Conservation (phyloP, 2,888 invertebrate species). For the Harmothoe impar region DNA sequence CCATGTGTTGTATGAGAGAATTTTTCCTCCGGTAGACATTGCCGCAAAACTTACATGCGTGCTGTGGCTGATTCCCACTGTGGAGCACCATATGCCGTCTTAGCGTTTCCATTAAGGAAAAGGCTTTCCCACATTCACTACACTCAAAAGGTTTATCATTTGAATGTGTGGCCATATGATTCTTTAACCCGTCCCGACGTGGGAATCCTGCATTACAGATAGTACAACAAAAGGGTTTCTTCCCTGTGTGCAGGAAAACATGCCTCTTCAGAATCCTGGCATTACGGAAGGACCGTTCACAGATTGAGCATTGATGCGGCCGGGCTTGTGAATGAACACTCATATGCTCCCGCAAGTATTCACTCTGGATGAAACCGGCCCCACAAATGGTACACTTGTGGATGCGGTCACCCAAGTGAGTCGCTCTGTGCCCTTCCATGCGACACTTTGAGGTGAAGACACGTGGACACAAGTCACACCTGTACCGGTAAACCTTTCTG, state of each 20-base stretch:
- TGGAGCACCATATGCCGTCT: neutral
- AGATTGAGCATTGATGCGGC: slow-evolving; percentile 25
- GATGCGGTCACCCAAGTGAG: slow-evolving; percentile 10
- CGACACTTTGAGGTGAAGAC: slow-evolving; percentile 34
- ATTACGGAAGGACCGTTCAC: neutral
- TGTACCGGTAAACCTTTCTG: neutral
- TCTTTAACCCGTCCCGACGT: neutral
- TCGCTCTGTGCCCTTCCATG: slow-evolving; percentile 39
- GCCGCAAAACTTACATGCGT: neutral
- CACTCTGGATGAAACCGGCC: slow-evolving; percentile 47
- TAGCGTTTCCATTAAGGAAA: neutral
- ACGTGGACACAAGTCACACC: slow-evolving; percentile 11
- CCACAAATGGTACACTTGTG: slow-evolving; percentile 45
- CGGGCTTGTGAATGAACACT: neutral
- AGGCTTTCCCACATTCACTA: neutral
- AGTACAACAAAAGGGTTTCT: neutral
- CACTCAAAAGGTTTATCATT: slow-evolving; percentile 44
- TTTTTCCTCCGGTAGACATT: neutral
- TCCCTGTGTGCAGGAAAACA: neutral
- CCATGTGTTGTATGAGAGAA: neutral
- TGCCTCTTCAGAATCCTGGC: slow-evolving; percentile 50
- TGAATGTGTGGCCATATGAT: slow-evolving; percentile 38
- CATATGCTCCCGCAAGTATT: slow-evolving; percentile 58
- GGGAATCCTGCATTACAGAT: neutral
- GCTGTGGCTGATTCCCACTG: neutral